Evolutionary conservation across 2,113 vertebrate species (phyloP).

Genomic region (Centropus bengalensis): DNA sequence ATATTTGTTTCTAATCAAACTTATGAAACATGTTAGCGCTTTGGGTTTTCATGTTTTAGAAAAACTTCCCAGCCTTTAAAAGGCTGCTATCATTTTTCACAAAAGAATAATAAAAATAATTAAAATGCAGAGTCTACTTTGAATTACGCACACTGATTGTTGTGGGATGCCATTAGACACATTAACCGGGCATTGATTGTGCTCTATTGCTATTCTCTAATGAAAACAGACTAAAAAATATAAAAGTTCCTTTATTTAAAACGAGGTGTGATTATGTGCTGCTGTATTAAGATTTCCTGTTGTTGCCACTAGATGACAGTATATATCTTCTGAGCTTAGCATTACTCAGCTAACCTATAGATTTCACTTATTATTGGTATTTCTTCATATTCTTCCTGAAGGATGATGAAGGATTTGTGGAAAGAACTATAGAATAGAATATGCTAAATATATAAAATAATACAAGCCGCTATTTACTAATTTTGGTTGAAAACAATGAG

Average conservation of each 20-base stretch:
- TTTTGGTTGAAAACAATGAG: neutral
- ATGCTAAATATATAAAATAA: neutral
- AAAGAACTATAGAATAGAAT: neutral
- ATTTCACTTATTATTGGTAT: neutral
- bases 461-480: neutral
- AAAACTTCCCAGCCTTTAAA: neutral
- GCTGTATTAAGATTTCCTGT: neutral
- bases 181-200: neutral
- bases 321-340: constrained; percentile 34
- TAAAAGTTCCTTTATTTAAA: neutral
- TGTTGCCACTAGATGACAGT: constrained; percentile 76
- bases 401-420: neutral
- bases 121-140: neutral
- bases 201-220: neutral
- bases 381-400: constrained; percentile 18
- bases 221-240: neutral
- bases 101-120: neutral
- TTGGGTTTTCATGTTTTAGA: neutral
- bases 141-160: neutral
- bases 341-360: neutral
- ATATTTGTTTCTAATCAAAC: neutral
- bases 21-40: neutral
- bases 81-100: neutral
- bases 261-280: neutral
- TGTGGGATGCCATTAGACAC: neutral